Percentiles rank a stretch among this genome's conserved stretches.
Evolutionary conservation across 2,888 invertebrate species (phyloP).

Genomic region (Drosophila anceps): DNA sequence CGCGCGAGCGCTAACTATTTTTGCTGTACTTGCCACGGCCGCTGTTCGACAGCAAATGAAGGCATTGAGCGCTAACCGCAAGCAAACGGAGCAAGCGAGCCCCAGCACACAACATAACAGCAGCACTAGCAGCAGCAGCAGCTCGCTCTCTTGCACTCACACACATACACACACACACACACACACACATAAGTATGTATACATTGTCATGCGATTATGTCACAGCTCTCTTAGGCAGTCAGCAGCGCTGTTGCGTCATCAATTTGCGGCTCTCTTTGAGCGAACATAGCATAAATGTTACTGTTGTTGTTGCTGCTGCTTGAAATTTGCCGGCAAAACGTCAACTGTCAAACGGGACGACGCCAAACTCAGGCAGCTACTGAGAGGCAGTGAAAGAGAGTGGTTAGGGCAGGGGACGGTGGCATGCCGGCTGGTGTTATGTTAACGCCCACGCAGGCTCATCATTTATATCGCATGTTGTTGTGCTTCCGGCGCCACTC

Average conservation of each 20-base stretch:
- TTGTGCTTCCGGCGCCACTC: conserved; percentile 77
- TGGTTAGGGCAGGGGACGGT: background rate
- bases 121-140: background rate
- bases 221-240: conserved; percentile 60
- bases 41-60: conserved; percentile 80
- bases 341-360: conserved; percentile 70
- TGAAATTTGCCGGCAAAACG: conserved; percentile 74
- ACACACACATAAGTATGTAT: conserved; percentile 5
- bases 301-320: background rate
- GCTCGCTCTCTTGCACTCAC: background rate
- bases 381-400: background rate
- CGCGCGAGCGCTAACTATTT: conserved; percentile 39
- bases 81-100: conserved; percentile 4
- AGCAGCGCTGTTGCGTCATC: conserved; percentile 66
- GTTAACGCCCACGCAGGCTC: conserved; percentile 52
- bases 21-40: conserved; percentile 76
- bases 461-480: conserved; percentile 66
- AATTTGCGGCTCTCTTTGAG: conserved; percentile 51
- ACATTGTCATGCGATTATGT: conserved; percentile 59
- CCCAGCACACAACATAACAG: conserved; percentile 1
- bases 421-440: conserved; percentile 10
- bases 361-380: conserved; percentile 47
- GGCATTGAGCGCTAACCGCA: conserved; percentile 11
- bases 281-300: conserved; percentile 3
- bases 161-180: conserved; percentile 1